phyloP scores from a whole-genome alignment of 2,797 vertebrate genomes.

The Acanthornis magna region DNA sequence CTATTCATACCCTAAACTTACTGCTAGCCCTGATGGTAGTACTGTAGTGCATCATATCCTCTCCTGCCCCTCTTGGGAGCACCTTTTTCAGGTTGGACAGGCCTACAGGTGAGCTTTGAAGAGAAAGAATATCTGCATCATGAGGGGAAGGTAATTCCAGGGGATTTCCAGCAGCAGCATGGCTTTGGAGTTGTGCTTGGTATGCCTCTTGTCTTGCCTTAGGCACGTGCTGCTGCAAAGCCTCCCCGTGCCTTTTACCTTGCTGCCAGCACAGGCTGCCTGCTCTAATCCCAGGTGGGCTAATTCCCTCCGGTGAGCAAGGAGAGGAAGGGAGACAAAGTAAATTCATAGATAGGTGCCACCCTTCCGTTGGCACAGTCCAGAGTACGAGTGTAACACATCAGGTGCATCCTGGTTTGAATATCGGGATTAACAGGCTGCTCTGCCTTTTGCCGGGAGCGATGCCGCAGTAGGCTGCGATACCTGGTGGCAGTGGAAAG shows the following conservation, averaged over 20 bases:
- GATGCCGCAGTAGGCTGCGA: background rate
- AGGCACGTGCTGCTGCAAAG: background rate
- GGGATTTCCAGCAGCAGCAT: background rate
- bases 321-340: background rate
- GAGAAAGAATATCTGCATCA: background rate
- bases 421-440: background rate
- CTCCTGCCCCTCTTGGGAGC: background rate
- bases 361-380: background rate
- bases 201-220: background rate
- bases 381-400: background rate
- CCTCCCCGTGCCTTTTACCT: background rate
- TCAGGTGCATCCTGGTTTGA: background rate
- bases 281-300: background rate
- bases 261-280: background rate
- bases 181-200: background rate
- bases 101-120: background rate
- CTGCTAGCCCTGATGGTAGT: background rate
- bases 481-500: background rate
- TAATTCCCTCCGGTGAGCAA: background rate
- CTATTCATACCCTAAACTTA: background rate
- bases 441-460: background rate
- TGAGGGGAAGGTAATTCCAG: background rate
- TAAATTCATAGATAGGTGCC: background rate
- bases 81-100: background rate
- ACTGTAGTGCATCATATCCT: background rate